A percentile compares a stretch with the other conserved stretches of the same genome.
Evolutionary conservation across 2,113 vertebrate species (phyloP).

Genomic region (Nannobrachium achirus): DNA sequence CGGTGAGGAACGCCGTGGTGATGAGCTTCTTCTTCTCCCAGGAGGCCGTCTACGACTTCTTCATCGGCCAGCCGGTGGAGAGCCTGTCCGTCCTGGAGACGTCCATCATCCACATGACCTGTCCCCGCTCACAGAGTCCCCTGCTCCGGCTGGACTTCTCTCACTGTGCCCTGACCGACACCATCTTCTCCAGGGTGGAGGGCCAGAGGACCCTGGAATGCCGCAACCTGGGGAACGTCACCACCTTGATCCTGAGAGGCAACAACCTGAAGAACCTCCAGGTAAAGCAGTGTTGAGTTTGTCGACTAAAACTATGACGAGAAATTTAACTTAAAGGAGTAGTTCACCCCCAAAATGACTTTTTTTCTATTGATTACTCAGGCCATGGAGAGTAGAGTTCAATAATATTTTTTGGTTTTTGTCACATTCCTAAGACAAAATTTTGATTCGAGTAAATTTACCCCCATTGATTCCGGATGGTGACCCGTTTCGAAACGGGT

Average conservation of each 20-base stretch:
- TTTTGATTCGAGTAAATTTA: too few species aligned
- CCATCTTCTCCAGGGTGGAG: constrained; percentile 73
- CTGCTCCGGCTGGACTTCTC: constrained; percentile 84
- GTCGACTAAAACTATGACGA: too few species aligned
- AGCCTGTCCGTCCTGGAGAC: constrained; percentile 75
- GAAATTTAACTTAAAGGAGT: too few species aligned
- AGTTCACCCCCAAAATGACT: too few species aligned
- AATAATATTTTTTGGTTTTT: too few species aligned
- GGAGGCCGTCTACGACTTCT: constrained; percentile 74
- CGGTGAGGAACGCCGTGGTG: constrained; percentile 38
- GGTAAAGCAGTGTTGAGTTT: too few species aligned
- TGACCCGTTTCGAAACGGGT: too few species aligned
- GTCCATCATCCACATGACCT: constrained; percentile 86
- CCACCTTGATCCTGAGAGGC: constrained; percentile 73
- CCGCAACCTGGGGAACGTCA: constrained; percentile 67
- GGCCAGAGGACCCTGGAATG: constrained; percentile 65
- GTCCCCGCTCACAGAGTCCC: constrained; percentile 78
- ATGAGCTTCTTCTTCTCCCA: constrained; percentile 79
- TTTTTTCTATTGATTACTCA: too few species aligned
- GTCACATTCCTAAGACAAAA: too few species aligned
- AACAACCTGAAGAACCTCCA: constrained; percentile 84
- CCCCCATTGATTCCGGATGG: too few species aligned
- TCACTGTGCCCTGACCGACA: constrained; percentile 82
- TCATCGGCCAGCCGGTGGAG: constrained; percentile 83
- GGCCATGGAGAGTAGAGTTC: too few species aligned